Conservation (phyloP, 2,888 invertebrate genomes). For the Blastobasis lacticolella region DNA sequence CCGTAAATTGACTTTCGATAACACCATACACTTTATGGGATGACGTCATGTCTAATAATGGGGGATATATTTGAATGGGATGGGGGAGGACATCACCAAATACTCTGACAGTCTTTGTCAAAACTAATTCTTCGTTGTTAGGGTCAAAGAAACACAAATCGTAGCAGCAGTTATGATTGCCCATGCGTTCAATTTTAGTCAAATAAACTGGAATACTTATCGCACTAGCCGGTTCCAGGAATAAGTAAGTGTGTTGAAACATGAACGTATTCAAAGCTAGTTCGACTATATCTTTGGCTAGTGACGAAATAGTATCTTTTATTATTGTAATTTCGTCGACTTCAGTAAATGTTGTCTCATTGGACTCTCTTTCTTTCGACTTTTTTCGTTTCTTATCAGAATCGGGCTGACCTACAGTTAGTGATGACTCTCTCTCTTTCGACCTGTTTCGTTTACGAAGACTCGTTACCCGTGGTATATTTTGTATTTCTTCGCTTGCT, state of each 20-base stretch:
- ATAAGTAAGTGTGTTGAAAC: not conserved
- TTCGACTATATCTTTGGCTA: too few relatives aligned
- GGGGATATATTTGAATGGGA: constrained; percentile 25
- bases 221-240: not conserved
- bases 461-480: too few relatives aligned
- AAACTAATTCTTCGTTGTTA: constrained; percentile 12
- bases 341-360: too few relatives aligned
- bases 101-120: constrained; percentile 22
- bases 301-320: too few relatives aligned
- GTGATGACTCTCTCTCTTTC: too few relatives aligned
- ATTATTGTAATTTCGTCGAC: too few relatives aligned
- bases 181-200: constrained; percentile 10
- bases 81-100: constrained; percentile 25
- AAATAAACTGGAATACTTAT: not conserved
- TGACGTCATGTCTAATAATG: constrained; percentile 26
- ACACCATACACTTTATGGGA: constrained; percentile 20
- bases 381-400: too few relatives aligned
- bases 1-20: constrained; percentile 20
- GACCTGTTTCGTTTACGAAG: too few relatives aligned
- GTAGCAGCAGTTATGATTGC: constrained; percentile 25
- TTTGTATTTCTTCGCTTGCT: too few relatives aligned
- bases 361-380: too few relatives aligned
- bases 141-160: constrained; percentile 22
- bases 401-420: too few relatives aligned
- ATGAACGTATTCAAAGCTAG: too few relatives aligned